Evolutionary conservation across 2,888 invertebrate species (phyloP).

Genomic region (Patella depressa): DNA sequence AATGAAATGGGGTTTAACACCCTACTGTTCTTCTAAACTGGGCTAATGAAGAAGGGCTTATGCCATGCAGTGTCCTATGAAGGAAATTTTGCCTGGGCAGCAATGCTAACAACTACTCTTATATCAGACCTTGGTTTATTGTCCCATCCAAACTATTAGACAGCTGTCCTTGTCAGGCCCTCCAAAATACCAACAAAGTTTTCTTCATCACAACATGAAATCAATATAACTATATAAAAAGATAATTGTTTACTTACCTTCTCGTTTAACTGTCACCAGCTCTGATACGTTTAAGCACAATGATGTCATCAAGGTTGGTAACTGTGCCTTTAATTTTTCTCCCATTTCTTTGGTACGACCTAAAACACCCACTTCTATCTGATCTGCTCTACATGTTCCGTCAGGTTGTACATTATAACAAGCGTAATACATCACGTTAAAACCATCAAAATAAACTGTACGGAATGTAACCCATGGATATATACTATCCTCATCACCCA

Average conservation of each 20-base stretch:
- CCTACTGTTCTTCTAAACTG: too few species aligned
- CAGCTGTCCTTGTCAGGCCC: too few species aligned
- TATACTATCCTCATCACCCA: not conserved
- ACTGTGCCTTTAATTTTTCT: not conserved
- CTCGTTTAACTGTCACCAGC: not conserved
- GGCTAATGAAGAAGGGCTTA: too few species aligned
- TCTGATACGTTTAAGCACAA: not conserved
- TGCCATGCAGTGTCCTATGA: too few species aligned
- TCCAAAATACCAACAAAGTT: too few species aligned
- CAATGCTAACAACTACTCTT: too few species aligned
- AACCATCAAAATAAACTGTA: slow-evolving; percentile 6
- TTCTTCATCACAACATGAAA: too few species aligned
- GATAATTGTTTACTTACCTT: not conserved
- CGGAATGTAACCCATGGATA: slow-evolving; percentile 4
- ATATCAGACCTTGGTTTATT: too few species aligned
- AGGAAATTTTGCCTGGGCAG: too few species aligned
- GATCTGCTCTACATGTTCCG: not conserved
- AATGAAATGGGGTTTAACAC: too few species aligned
- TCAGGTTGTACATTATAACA: not conserved
- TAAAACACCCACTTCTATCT: not conserved
- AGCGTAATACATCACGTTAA: not conserved
- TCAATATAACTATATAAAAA: not conserved
- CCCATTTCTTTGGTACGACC: not conserved
- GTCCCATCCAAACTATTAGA: too few species aligned
- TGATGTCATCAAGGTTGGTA: not conserved